phyloP scores from a whole-genome alignment of 2,797 vertebrate genomes.

The Euthynnus affinis region DNA sequence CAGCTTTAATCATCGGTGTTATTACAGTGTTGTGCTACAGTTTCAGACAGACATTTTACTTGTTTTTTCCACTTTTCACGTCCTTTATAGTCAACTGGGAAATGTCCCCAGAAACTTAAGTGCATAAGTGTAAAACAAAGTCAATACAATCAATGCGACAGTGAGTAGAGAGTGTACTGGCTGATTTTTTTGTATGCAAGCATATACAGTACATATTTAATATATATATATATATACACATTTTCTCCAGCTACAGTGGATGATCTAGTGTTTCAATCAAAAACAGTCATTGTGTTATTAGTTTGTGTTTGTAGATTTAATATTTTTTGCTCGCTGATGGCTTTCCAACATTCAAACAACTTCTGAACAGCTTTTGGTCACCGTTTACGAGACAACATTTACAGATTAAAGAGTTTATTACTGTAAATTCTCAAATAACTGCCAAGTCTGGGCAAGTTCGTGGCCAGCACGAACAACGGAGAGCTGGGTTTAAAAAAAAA shows the following conservation, averaged over 20 bases:
- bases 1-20: slow-evolving; percentile 10
- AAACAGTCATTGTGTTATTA: slow-evolving; percentile 4
- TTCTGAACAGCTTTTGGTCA: slow-evolving; percentile 9
- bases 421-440: background rate
- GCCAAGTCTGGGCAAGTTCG: background rate
- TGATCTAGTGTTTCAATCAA: slow-evolving; percentile 9
- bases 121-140: slow-evolving; percentile 24
- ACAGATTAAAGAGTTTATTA: background rate
- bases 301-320: background rate
- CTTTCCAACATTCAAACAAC: background rate
- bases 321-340: background rate
- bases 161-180: slow-evolving; percentile 21
- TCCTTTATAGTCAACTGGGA: background rate
- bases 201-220: slow-evolving; percentile 8
- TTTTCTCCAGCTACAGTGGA: background rate
- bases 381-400: no score
- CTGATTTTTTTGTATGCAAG: slow-evolving; percentile 24
- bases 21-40: slow-evolving; percentile 27
- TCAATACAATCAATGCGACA: slow-evolving; percentile 41
- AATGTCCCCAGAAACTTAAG: slow-evolving; percentile 17
- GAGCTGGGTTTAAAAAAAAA: no score
- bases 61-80: background rate
- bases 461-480: background rate
- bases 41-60: background rate
- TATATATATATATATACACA: background rate